These are phyloP conservation scores for Sebastes cheni DNA, from an alignment of 2,797 vertebrate species.

Conservation along the genomic window DNA sequence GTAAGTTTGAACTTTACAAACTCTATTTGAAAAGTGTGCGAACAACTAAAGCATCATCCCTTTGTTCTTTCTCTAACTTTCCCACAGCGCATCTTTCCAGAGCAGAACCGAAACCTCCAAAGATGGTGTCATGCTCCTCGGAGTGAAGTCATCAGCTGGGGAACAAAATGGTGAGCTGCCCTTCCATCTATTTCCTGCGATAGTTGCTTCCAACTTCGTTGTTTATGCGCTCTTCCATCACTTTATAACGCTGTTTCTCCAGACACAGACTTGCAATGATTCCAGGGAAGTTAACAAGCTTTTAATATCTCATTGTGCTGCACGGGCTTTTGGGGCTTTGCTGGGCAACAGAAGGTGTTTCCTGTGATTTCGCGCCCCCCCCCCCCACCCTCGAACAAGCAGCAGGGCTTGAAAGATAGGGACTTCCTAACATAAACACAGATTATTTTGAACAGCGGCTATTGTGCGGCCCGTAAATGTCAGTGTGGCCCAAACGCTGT, in stretches of 20 bases:
- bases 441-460: slow-evolving; percentile 72
- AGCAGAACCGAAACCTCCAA: slow-evolving; percentile 88
- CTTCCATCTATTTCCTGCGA: slow-evolving; percentile 27
- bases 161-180: slow-evolving; percentile 87
- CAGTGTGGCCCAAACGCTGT: slow-evolving; percentile 40
- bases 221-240: slow-evolving; percentile 39
- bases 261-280: slow-evolving; percentile 46
- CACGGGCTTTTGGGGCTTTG: slow-evolving; percentile 44
- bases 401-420: slow-evolving; percentile 77
- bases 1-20: slow-evolving; percentile 47
- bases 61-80: neutral
- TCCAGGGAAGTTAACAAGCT: slow-evolving; percentile 68
- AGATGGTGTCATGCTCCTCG: slow-evolving; percentile 95
- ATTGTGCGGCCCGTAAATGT: slow-evolving; percentile 78
- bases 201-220: slow-evolving; percentile 26
- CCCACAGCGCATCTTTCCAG: slow-evolving; percentile 79
- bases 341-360: slow-evolving; percentile 80
- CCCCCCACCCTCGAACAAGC: slow-evolving; percentile 66
- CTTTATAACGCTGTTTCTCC: slow-evolving; percentile 46
- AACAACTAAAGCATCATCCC: neutral
- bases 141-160: slow-evolving; percentile 88
- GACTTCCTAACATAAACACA: slow-evolving; percentile 78
- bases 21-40: neutral
- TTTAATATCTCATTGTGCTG: slow-evolving; percentile 83
- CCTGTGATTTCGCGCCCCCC: slow-evolving; percentile 76